Base-by-base conservation (phyloP, 2,797 vertebrate genomes). In the Esox masquinongy region DNA sequence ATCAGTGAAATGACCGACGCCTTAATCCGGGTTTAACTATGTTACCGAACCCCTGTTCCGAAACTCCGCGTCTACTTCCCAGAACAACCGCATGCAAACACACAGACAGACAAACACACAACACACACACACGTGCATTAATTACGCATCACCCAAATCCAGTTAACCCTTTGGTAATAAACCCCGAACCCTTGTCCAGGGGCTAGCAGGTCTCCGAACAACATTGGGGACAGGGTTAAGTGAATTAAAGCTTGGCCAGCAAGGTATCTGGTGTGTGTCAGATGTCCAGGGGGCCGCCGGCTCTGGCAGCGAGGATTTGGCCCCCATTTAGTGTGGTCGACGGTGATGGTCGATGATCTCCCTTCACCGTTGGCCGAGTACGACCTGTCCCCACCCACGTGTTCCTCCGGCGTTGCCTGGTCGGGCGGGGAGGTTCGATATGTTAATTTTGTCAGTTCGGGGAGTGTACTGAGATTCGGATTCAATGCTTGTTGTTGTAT, bases 181-280 rank as follows among this genome's bases (percentile, higher is more conserved):
- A 82, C 36, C 77, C 74, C 92, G 88, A 91, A 87, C 84, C 82
- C 88, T 85, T 90, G 89, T 91, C 93, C 92, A 82, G 77, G 90
- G 91, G 93, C 89, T 83, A 93, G 16, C 64, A 67, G 64, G 24
- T 31, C 90, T 83, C 90, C 86, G 89, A 88, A 91, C 93, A 93
- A 90, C 90, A 84, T 84, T 90, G 84, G 73, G 87, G 88, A 92
- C 92, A 91, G 88, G 87, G 86, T 90, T 95, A 96, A 96, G 81
- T 93, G 91, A 94, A 95, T 95, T 96, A 95, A 89, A 91, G 82
- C 88, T 78, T 89, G 91, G 94, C 89, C 92, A 90, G 92, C 86
- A 92, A 94, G 91, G 93, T 95, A 94, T 96, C 95, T 96, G 96
- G 93, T 93, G 91, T 94, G 91, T 94, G 93, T 96, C 95, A 95